These are phyloP conservation scores for Carcharodon carcharias DNA, from an alignment of 2,797 vertebrate species.

Conservation along the genomic window DNA sequence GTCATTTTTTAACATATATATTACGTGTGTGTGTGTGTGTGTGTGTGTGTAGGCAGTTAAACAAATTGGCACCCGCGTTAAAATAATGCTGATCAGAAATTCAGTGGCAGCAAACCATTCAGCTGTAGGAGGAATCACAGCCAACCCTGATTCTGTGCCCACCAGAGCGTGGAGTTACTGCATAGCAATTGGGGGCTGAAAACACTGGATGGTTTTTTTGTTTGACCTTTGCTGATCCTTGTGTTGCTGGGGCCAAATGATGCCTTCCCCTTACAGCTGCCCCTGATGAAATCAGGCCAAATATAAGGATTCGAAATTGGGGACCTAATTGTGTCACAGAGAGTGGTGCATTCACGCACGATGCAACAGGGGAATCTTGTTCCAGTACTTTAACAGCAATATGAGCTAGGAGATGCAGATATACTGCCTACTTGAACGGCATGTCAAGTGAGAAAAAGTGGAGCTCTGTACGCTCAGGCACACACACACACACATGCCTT, in stretches of 20 bases:
- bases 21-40: not conserved
- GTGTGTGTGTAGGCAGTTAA: not conserved
- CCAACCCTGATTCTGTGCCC: not conserved
- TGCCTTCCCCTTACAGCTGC: not conserved
- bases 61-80: not conserved
- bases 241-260: not conserved
- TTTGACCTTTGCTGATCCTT: not conserved
- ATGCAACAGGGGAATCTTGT: not conserved
- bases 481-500: not conserved
- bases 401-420: not conserved
- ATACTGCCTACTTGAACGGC: not conserved
- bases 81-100: not conserved
- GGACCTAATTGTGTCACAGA: not conserved
- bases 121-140: not conserved
- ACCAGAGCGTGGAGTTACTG: not conserved
- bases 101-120: not conserved
- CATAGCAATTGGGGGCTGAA: not conserved
- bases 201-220: not conserved
- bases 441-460: not conserved
- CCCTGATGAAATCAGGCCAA: not conserved
- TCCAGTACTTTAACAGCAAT: not conserved
- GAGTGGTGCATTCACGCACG: not conserved
- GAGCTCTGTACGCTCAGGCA: not conserved
- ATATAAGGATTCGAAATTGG: not conserved
- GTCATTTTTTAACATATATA: not conserved